Evolutionary conservation across 1,140 invertebrate species (phyloP).

Genomic region (Aplysia californica): DNA sequence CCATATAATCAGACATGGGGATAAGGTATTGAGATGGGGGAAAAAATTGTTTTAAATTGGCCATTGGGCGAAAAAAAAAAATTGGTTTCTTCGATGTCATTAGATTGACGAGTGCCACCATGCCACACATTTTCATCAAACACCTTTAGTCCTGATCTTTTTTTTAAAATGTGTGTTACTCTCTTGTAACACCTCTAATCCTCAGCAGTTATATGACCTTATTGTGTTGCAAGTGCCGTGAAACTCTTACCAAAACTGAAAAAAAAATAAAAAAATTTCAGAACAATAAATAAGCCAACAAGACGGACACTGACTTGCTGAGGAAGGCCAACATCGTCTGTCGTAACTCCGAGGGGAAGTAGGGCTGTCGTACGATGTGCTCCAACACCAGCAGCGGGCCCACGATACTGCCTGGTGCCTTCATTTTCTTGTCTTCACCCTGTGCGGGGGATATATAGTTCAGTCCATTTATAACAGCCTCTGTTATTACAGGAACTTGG

Average conservation of each 20-base stretch:
- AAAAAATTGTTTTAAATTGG: too few species aligned
- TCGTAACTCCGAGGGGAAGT: slow-evolving; percentile 58
- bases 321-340: slow-evolving; percentile 61
- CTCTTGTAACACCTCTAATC: background rate
- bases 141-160: background rate
- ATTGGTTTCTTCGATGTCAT: too few species aligned
- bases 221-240: background rate
- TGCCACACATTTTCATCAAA: background rate
- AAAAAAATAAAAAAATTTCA: background rate
- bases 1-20: too few species aligned
- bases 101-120: too few species aligned
- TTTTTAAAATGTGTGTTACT: background rate
- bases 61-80: too few species aligned
- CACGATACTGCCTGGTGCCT: slow-evolving; percentile 54
- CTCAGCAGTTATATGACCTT: too few species aligned
- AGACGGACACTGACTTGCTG: slow-evolving; percentile 47
- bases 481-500: too few species aligned
- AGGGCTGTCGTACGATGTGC: slow-evolving; percentile 54
- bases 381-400: slow-evolving; percentile 63
- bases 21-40: too few species aligned
- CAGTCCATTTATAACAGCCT: too few species aligned
- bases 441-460: too few species aligned
- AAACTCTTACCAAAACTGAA: background rate
- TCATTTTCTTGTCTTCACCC: slow-evolving; percentile 64
- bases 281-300: too few species aligned